Conservation (phyloP, 2,797 vertebrate genomes). For the Coregonus suidteri region DNA sequence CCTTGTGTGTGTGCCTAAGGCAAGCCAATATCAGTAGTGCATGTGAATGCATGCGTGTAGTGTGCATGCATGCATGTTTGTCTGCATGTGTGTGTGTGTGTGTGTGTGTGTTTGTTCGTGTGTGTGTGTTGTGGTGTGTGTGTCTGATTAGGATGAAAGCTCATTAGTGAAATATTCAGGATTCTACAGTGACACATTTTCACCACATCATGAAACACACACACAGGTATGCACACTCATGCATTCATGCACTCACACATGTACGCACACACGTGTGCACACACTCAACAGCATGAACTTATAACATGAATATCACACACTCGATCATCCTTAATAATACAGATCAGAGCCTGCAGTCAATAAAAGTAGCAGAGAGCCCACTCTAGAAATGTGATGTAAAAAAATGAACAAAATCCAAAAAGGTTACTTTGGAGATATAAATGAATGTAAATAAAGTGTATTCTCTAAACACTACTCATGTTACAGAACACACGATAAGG, state of each 20-base stretch:
- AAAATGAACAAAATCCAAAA: too few relatives aligned
- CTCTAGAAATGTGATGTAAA: too few relatives aligned
- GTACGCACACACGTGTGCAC: background rate
- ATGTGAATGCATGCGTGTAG: background rate
- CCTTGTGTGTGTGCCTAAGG: background rate
- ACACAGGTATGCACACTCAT: background rate
- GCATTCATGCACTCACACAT: constrained; percentile 5
- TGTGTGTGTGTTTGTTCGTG: background rate
- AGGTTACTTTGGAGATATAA: too few relatives aligned
- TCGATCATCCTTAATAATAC: background rate
- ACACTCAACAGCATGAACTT: background rate
- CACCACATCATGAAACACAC: background rate
- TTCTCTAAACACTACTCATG: too few relatives aligned
- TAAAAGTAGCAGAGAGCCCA: too few relatives aligned
- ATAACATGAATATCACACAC: background rate
- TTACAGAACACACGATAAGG: too few relatives aligned
- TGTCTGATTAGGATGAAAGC: constrained; percentile 14
- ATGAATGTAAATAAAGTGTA: too few relatives aligned
- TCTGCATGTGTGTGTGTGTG: constrained; percentile 8
- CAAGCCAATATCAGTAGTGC: background rate
- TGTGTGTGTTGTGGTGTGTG: background rate
- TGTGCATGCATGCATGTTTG: background rate
- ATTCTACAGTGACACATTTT: constrained; percentile 11
- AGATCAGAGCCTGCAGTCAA: background rate
- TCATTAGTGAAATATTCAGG: background rate